Conservation (phyloP, 2,888 invertebrate species). For the Beris chalybata region DNA sequence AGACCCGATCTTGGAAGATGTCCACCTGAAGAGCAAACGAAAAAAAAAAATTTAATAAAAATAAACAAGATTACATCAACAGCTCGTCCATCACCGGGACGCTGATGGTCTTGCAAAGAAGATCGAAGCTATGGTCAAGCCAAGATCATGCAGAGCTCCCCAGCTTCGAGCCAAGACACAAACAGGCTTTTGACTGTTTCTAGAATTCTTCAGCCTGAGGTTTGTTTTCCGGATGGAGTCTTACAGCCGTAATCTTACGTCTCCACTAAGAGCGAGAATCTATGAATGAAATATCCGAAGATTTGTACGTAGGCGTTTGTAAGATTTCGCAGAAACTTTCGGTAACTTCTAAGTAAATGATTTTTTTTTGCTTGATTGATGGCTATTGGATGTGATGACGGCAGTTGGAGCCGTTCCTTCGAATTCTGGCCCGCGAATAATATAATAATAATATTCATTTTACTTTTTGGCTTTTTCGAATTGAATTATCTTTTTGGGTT, state of each 20-base stretch:
- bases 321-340: background rate
- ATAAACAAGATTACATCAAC: conserved; percentile 19
- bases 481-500: conserved; percentile 23
- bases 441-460: conserved; percentile 17
- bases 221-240: too few species aligned
- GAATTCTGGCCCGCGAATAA: conserved; percentile 1
- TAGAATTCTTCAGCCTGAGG: too few species aligned
- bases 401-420: conserved; percentile 7
- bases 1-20: too few species aligned
- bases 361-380: conserved; percentile 15
- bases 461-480: too few species aligned
- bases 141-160: background rate
- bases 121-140: background rate
- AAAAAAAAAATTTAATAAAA: background rate
- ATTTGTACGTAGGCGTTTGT: too few species aligned
- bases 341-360: conserved; percentile 18
- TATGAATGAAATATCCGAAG: too few species aligned
- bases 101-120: conserved; percentile 18
- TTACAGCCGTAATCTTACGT: too few species aligned
- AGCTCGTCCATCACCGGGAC: conserved; percentile 20
- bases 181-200: background rate
- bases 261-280: too few species aligned
- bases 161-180: background rate
- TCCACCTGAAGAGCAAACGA: background rate
- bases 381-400: conserved; percentile 9